Percentiles rank a stretch among this genome's conserved stretches.
Conservation (phyloP, 2,113 vertebrate genomes). For the Triplophysa dalaica region DNA sequence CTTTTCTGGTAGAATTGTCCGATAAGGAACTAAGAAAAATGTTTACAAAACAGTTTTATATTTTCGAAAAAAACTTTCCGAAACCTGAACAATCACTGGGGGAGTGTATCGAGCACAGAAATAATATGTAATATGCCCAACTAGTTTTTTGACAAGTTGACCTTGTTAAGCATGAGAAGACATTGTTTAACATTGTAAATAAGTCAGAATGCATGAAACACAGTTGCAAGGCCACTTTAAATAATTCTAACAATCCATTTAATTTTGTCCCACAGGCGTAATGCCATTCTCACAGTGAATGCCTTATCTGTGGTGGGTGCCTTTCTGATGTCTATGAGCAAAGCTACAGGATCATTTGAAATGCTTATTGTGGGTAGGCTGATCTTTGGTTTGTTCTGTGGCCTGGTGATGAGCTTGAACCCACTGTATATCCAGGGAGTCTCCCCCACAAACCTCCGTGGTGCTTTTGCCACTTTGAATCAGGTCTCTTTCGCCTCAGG, state of each 20-base stretch:
- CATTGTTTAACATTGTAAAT: too few relatives aligned
- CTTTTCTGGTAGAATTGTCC: too few relatives aligned
- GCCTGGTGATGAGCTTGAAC: slow-evolving; percentile 77
- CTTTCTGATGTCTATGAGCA: slow-evolving; percentile 72
- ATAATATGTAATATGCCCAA: too few relatives aligned
- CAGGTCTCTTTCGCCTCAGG: slow-evolving; percentile 75
- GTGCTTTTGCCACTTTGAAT: slow-evolving; percentile 78
- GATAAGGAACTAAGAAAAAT: too few relatives aligned
- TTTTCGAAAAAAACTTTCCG: too few relatives aligned
- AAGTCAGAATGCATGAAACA: too few relatives aligned
- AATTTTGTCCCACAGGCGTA: slow-evolving; percentile 60
- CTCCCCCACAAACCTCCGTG: slow-evolving; percentile 73
- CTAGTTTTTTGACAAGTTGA: too few relatives aligned
- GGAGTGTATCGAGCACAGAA: too few relatives aligned
- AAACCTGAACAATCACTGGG: too few relatives aligned
- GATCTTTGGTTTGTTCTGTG: slow-evolving; percentile 78
- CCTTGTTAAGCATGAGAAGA: too few relatives aligned
- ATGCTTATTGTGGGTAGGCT: slow-evolving; percentile 75
- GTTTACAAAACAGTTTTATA: too few relatives aligned
- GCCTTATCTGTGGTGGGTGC: slow-evolving; percentile 70
- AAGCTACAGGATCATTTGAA: slow-evolving; percentile 70
- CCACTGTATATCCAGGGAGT: slow-evolving; percentile 80
- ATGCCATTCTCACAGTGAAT: slow-evolving; percentile 77
- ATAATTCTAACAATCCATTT: neutral
- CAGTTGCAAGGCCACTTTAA: neutral